Evolutionary conservation across 2,888 invertebrate genomes (phyloP), one percentile per base, ranked within the genome.

Genomic region (Pomacea canaliculata): DNA sequence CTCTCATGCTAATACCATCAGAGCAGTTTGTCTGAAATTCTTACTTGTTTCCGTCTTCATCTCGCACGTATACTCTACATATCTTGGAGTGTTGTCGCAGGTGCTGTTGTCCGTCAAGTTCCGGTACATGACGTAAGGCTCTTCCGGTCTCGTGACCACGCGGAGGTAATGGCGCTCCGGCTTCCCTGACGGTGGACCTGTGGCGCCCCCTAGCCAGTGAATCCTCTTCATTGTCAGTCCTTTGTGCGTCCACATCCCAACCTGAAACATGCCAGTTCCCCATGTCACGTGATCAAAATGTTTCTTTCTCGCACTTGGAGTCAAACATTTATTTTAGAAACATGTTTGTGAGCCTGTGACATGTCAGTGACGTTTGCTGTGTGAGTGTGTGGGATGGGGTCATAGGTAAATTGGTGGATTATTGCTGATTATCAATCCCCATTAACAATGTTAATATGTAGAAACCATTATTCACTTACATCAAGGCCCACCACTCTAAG

Each of bases 111-210:
- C 79, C 48, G 96, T 94, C 23, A 84, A 96, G 91, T 98, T 97
- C 18, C 96, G 95, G 83, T 98, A 93, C 91, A 96, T 96, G 83
- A 99, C 96, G 91, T 98, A 99, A 1, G 99, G 98, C 65, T 96
- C 95, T 91, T 98, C 98, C 91, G 97, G 96, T 84, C 98, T 92
- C 90, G 98, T 98, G 65, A 97, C 96, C 83, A 92, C 90, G 80
- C 95, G 95, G 91, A 99, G 94, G 92, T 97, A 96, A 91, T 98
- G 98, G 92, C 97, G 98, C 91, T 98, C 97, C 0, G 99, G 98
- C 23, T 97, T 97, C 56, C 99, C 99, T 90, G 97, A 96, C 0
- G 99, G 99, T 12, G 99, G 99, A 48, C 97, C 97, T 88, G 97
- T 97, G 79, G 95, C 94, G 83, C 96, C 96, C 9, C 98, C 99